These are phyloP conservation scores for Piliocolobus tephrosceles DNA, from an alignment of 2,113 vertebrate genomes.

Conservation along the genomic window DNA sequence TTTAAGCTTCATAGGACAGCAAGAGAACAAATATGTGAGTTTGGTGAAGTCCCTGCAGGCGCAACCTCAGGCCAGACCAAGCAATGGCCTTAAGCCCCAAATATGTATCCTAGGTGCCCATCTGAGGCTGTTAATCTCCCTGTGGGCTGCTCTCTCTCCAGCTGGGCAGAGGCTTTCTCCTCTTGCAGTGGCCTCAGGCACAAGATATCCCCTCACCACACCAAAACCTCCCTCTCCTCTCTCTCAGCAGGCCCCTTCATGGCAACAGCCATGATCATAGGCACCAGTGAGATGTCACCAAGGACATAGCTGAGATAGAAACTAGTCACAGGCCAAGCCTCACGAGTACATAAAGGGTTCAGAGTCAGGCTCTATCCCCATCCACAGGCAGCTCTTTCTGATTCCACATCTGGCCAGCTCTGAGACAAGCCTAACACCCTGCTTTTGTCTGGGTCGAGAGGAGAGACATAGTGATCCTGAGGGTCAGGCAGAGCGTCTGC, in stretches of 20 bases:
- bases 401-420: not conserved
- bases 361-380: not conserved
- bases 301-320: not conserved
- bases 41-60: not conserved
- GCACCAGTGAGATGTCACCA: not conserved
- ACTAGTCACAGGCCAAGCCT: not conserved
- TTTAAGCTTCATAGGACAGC: not conserved
- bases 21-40: not conserved
- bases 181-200: not conserved
- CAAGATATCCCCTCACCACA: not conserved
- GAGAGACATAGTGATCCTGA: not conserved
- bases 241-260: not conserved
- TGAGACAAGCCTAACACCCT: not conserved
- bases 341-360: not conserved
- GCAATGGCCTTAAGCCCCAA: not conserved
- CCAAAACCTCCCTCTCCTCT: not conserved
- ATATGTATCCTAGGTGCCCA: not conserved
- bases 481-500: not conserved
- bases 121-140: not conserved
- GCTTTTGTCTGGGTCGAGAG: not conserved
- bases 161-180: not conserved
- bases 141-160: not conserved
- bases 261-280: not conserved
- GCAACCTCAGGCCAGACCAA: not conserved
- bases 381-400: not conserved